These are phyloP conservation scores for Prochilodus magdalenae DNA, from an alignment of 2,113 vertebrate species.

Conservation along the genomic window DNA sequence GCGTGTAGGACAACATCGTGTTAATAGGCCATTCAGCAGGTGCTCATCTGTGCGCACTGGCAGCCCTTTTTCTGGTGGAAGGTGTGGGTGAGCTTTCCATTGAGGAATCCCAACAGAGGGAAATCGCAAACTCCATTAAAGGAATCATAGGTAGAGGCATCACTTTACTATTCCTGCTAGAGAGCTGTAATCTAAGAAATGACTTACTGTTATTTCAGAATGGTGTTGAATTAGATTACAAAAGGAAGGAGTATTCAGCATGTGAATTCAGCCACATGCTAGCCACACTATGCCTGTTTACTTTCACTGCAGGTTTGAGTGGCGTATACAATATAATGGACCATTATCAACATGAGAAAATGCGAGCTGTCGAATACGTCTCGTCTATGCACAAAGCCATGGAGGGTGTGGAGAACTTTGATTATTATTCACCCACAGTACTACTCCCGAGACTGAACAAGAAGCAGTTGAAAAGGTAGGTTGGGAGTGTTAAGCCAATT, in stretches of 20 bases:
- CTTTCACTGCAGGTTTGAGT: constrained; percentile 67
- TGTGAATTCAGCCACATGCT: too few species aligned
- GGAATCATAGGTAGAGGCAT: constrained; percentile 70
- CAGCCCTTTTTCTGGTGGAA: constrained; percentile 72
- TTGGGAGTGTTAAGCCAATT: background rate
- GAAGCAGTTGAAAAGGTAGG: constrained; percentile 69
- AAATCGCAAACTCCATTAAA: constrained; percentile 62
- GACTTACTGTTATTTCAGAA: too few species aligned
- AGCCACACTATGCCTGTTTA: background rate
- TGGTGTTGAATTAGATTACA: background rate
- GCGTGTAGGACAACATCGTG: constrained; percentile 70
- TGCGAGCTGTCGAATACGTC: constrained; percentile 71
- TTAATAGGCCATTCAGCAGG: constrained; percentile 78
- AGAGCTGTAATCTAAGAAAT: background rate
- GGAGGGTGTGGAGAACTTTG: constrained; percentile 74
- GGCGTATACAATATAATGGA: constrained; percentile 77
- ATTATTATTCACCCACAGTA: constrained; percentile 73
- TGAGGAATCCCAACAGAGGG: constrained; percentile 61
- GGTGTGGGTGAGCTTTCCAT: constrained; percentile 69
- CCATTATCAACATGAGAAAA: constrained; percentile 76
- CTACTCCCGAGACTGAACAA: constrained; percentile 59
- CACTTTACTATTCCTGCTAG: background rate
- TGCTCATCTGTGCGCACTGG: constrained; percentile 74
- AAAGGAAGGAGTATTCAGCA: too few species aligned
- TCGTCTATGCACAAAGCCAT: constrained; percentile 81